Conservation (phyloP, 2,888 invertebrate genomes). For the Congeria kusceri region DNA sequence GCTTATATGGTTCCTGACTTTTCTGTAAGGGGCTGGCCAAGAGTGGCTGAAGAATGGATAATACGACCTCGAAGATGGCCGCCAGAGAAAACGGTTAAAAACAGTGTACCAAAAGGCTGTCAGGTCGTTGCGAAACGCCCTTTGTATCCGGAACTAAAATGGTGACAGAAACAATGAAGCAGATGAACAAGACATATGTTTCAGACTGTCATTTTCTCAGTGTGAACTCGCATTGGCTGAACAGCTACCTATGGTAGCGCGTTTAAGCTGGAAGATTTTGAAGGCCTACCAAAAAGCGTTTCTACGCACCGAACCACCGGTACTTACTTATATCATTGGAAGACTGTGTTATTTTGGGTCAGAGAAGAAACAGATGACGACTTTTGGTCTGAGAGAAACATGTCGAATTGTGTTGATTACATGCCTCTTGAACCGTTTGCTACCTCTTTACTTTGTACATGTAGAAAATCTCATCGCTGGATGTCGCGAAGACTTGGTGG, state of each 20-base stretch:
- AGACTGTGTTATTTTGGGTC: constrained; percentile 35
- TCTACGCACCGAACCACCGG: constrained; percentile 14
- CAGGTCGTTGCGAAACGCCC: constrained; percentile 37
- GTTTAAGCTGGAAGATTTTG: constrained; percentile 26
- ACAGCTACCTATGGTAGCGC: constrained; percentile 12
- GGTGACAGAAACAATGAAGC: background rate
- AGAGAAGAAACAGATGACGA: constrained; percentile 20
- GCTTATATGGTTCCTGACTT: constrained; percentile 43
- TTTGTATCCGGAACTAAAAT: background rate
- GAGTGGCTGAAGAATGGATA: constrained; percentile 31
- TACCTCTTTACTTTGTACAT: constrained; percentile 33
- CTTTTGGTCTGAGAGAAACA: constrained; percentile 33
- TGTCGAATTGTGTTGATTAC: constrained; percentile 9
- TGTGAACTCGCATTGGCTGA: constrained; percentile 25
- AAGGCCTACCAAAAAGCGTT: constrained; percentile 43
- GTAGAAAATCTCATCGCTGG: constrained; percentile 34
- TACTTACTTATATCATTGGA: constrained; percentile 46
- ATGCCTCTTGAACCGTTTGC: constrained; percentile 2
- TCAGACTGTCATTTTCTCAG: constrained; percentile 41
- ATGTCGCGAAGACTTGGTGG: background rate
- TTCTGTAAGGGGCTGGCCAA: constrained; percentile 24
- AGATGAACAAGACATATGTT: constrained; percentile 12
- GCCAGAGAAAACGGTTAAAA: constrained; percentile 6
- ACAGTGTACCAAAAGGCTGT: constrained; percentile 17
- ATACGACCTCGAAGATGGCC: constrained; percentile 39